Evolutionary conservation across 1,140 invertebrate species (phyloP), one percentile per base, ranked within the genome.

Genomic region (Hypothenemus hampei): DNA sequence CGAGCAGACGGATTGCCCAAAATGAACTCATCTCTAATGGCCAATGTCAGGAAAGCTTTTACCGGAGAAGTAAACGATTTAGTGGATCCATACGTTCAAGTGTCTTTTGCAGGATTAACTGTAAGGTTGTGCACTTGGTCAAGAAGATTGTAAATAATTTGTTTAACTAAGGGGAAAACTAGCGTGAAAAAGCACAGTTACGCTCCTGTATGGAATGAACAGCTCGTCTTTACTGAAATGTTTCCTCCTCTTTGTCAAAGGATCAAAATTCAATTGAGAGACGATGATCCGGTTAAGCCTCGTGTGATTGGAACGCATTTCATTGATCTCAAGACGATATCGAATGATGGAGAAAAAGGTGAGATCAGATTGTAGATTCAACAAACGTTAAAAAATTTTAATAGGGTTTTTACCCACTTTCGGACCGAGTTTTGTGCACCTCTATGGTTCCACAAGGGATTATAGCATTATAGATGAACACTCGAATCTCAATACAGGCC

Each of bases 401-500:
- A n/a, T n/a, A 87, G 87, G 90, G 35, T 93, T 92, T 66, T 70
- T 93, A 3, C 90, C 91, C 4, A 93, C 89, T 0, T 92, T 89
- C 69, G 91, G 91, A 0, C 91, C 91, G 0, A 82, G 85, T 1
- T 93, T 89, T 69, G 77, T 93, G 18, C 84, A 91, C 64, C 71
- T 93, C 52, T 93, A 93, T 67, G 91, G 91, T 0, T 92, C 89
- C 1, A 90, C 88, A 0, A 73, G 90, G 11, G 87, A 91, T 71
- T 91, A 88, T 65, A 84, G 79, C 44, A 63, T 92, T 2, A 77
- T 91, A 10, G 87, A 91, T 62, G 85, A 90, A 65, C 84, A 91
- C 68, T 82, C 85, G 0, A 81, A 79, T 26, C 77, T 93, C 7
- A 93, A 93, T 65, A 80, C 83, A 18, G 89, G 89, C n/a, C 76